phyloP scores from a whole-genome alignment of 1,140 invertebrate genomes.

The Gryllus bimaculatus region DNA sequence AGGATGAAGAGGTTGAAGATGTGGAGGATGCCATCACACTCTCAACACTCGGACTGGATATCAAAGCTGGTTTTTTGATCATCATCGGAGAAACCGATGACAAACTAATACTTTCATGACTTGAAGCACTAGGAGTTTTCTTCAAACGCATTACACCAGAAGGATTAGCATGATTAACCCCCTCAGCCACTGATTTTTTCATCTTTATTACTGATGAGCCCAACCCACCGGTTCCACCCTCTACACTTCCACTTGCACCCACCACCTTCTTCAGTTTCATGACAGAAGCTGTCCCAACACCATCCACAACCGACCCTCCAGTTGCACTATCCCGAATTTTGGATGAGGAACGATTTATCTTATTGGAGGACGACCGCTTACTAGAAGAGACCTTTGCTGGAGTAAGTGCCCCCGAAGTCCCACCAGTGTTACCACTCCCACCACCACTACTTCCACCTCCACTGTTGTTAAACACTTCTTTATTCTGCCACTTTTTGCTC shows the following conservation, averaged over 20 bases:
- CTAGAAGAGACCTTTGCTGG: slow-evolving; percentile 8
- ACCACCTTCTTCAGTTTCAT: neutral
- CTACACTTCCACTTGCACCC: neutral
- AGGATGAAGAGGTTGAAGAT: no score
- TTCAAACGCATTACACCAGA: neutral
- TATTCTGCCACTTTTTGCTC: slow-evolving; percentile 20
- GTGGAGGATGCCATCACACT: neutral
- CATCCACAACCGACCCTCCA: neutral
- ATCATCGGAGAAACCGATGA: neutral
- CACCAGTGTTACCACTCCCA: neutral
- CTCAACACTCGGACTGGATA: neutral
- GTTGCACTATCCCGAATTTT: slow-evolving; percentile 17
- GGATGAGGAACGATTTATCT: slow-evolving; percentile 16
- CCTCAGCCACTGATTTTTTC: slow-evolving; percentile 8
- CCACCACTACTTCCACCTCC: slow-evolving; percentile 9
- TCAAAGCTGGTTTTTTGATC: neutral
- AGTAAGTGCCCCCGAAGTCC: neutral
- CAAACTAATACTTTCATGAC: neutral
- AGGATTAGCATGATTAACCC: neutral
- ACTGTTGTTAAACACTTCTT: slow-evolving; percentile 21
- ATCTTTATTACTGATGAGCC: slow-evolving; percentile 6
- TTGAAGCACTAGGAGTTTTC: slow-evolving; percentile 4
- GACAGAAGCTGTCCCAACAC: neutral
- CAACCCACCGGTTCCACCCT: neutral
- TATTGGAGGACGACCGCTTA: slow-evolving; percentile 15